Percentiles rank a stretch among this genome's conserved stretches.
Conservation (phyloP, 2,888 invertebrate genomes). For the Ceratothoa steindachneri region DNA sequence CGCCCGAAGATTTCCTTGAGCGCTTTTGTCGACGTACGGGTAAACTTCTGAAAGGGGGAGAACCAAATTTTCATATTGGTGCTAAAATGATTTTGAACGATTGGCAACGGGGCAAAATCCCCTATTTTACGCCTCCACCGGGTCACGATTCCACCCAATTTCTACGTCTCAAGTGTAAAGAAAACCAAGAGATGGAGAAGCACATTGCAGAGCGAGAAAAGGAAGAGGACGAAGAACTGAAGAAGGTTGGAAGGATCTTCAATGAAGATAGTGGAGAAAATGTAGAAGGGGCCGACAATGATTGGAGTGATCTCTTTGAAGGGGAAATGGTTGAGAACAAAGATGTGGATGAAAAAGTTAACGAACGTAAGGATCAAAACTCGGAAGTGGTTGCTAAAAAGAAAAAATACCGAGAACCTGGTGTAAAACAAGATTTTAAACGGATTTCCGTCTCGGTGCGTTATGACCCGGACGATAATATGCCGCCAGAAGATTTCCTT, state of each 20-base stretch:
- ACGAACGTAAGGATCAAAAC: too few species aligned
- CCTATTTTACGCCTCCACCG: constrained; percentile 85
- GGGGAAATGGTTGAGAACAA: too few species aligned
- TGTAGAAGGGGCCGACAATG: too few species aligned
- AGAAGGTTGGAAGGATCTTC: neutral
- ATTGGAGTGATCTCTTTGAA: too few species aligned
- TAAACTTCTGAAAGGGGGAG: constrained; percentile 91
- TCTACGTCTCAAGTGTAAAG: neutral
- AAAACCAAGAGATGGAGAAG: neutral
- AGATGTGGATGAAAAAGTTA: neutral
- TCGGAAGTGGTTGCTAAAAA: too few species aligned
- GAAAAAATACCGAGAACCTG: too few species aligned
- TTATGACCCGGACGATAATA: neutral
- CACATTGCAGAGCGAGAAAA: neutral
- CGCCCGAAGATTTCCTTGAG: constrained; percentile 81
- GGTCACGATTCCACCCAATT: constrained; percentile 67
- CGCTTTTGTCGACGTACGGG: constrained; percentile 81
- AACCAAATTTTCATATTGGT: constrained; percentile 82
- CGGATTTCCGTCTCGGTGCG: neutral
- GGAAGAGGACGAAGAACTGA: neutral
- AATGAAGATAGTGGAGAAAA: neutral
- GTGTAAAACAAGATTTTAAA: neutral
- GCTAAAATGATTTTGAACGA: constrained; percentile 96
- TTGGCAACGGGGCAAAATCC: constrained; percentile 95
- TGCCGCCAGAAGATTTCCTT: too few species aligned